These are phyloP conservation scores for Linnaemya tessellans DNA, from an alignment of 2,888 invertebrate genomes.

Conservation along the genomic window DNA sequence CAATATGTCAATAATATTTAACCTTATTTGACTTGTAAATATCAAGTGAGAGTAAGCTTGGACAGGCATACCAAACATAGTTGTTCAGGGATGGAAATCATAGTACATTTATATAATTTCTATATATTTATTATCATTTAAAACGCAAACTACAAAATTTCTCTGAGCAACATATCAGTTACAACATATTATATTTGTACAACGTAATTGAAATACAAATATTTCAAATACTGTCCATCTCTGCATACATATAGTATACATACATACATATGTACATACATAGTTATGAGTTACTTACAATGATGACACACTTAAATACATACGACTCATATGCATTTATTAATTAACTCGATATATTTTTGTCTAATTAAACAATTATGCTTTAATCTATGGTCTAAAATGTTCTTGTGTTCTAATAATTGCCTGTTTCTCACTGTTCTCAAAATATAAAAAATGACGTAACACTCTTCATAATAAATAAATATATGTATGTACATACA, in stretches of 20 bases:
- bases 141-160: too few relatives aligned
- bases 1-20: too few relatives aligned
- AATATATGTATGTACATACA: not conserved
- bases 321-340: not conserved
- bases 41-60: too few relatives aligned
- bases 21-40: too few relatives aligned
- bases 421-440: not conserved
- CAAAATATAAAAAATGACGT: conserved; percentile 15
- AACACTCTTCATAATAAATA: not conserved
- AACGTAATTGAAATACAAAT: too few relatives aligned
- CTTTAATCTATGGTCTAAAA: not conserved
- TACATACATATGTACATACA: not conserved
- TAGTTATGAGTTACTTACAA: not conserved
- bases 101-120: too few relatives aligned
- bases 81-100: too few relatives aligned
- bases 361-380: not conserved
- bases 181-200: too few relatives aligned
- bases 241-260: not conserved
- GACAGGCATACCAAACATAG: too few relatives aligned
- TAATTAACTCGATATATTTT: not conserved
- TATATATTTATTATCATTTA: too few relatives aligned
- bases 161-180: too few relatives aligned
- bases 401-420: conserved; percentile 27
- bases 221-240: too few relatives aligned
- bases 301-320: not conserved